Conservation (phyloP, 2,113 vertebrate species). For the Muscicapa adusta region DNA sequence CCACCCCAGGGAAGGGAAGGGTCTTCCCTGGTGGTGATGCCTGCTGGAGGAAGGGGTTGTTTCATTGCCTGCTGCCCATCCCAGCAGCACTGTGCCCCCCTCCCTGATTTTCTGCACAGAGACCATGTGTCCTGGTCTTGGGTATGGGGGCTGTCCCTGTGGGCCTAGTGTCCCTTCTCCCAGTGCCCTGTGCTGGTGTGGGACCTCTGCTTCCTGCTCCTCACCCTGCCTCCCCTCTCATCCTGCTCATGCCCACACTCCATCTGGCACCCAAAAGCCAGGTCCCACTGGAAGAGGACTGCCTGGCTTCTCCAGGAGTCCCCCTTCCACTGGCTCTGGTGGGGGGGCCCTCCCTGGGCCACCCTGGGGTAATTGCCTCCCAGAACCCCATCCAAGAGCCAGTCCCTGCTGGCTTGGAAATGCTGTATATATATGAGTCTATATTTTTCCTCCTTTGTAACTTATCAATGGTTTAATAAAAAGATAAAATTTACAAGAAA, state of each 20-base stretch:
- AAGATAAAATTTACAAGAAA: constrained; percentile 59
- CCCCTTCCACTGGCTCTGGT: neutral
- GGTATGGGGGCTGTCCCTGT: neutral
- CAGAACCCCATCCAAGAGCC: neutral
- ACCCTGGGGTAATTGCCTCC: neutral
- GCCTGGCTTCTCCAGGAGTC: neutral
- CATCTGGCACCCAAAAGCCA: neutral
- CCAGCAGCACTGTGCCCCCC: neutral
- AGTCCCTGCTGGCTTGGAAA: constrained; percentile 49
- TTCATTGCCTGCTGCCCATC: neutral
- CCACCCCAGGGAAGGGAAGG: neutral
- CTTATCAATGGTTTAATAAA: constrained; percentile 72
- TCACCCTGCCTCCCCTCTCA: neutral
- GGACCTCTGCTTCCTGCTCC: neutral
- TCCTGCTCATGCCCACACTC: neutral
- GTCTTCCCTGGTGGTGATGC: neutral
- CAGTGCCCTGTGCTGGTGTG: neutral
- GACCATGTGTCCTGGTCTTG: neutral
- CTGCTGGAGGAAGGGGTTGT: neutral
- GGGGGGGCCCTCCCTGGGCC: neutral
- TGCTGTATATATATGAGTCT: constrained; percentile 68
- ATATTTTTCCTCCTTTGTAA: constrained; percentile 73
- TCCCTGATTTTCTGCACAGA: neutral
- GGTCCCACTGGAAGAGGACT: neutral
- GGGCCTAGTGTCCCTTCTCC: neutral